Percentiles rank a stretch among this genome's conserved stretches.
Conservation (phyloP, 2,888 invertebrate species). For the Drosophila sordidula region DNA sequence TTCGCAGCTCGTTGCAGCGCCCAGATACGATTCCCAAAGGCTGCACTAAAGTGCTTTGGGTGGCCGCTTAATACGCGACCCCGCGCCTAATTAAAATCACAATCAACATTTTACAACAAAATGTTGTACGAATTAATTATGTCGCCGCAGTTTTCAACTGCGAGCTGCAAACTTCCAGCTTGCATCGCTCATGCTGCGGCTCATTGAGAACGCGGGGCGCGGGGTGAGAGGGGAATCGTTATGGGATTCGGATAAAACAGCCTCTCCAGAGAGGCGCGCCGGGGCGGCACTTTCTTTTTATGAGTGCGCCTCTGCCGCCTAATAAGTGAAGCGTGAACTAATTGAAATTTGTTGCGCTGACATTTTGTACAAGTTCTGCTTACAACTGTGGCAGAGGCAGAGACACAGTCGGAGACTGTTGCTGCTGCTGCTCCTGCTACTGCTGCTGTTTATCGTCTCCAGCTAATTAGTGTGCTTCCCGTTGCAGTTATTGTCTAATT, state of each 20-base stretch:
- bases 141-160: conserved; percentile 34
- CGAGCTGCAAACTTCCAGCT: conserved; percentile 30
- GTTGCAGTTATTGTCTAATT: conserved; percentile 77
- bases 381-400: conserved; percentile 37
- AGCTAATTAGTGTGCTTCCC: conserved; percentile 73
- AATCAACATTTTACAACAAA: conserved; percentile 64
- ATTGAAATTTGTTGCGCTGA: conserved; percentile 82
- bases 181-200: conserved; percentile 56
- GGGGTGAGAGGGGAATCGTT: conserved; percentile 44
- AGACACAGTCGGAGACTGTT: neutral
- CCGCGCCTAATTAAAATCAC: conserved; percentile 68
- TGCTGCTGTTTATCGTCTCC: conserved; percentile 68
- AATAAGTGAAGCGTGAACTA: conserved; percentile 83
- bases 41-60: conserved; percentile 60
- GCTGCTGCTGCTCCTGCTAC: neutral
- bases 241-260: conserved; percentile 25
- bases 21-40: conserved; percentile 55
- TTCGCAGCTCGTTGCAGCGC: conserved; percentile 57
- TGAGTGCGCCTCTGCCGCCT: conserved; percentile 59
- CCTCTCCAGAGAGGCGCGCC: conserved; percentile 23
- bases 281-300: conserved; percentile 77
- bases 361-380: conserved; percentile 73
- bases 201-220: conserved; percentile 41
- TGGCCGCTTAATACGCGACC: conserved; percentile 64
- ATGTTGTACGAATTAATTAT: conserved; percentile 76